These are phyloP conservation scores for Drosophila parvula DNA, from an alignment of 1,140 invertebrate genomes.

Conservation along the genomic window DNA sequence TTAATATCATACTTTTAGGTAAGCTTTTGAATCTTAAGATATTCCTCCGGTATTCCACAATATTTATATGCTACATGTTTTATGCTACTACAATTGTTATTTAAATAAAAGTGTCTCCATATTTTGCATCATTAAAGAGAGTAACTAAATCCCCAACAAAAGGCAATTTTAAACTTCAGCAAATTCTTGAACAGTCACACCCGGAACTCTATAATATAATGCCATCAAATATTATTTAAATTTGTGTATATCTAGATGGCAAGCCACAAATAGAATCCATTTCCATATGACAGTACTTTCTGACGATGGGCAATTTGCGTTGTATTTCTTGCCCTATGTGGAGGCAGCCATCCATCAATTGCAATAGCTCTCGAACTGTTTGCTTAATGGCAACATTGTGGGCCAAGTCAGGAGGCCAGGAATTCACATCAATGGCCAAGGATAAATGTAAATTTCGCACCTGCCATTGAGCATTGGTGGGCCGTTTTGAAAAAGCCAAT, in stretches of 20 bases:
- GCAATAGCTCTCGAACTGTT: constrained; percentile 37
- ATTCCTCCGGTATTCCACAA: not conserved
- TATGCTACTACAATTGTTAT: no score
- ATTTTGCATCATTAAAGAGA: not conserved
- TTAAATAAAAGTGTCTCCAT: not conserved
- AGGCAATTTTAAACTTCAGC: not conserved
- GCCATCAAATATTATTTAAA: constrained; percentile 9
- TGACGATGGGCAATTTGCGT: constrained; percentile 8
- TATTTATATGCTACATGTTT: not conserved
- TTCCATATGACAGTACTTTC: constrained; percentile 13
- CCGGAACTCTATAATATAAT: not conserved
- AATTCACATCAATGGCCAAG: constrained; percentile 43
- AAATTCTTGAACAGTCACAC: not conserved
- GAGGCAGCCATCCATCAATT: constrained; percentile 46
- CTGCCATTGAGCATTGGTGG: constrained; percentile 40
- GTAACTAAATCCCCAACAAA: not conserved
- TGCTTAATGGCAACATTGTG: constrained; percentile 52
- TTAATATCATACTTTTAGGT: not conserved
- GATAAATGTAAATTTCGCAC: constrained; percentile 66
- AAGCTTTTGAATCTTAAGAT: not conserved
- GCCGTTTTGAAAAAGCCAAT: constrained; percentile 50
- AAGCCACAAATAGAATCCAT: constrained; percentile 19
- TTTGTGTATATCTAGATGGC: constrained; percentile 4
- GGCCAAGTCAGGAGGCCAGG: constrained; percentile 32
- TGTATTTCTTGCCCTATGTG: constrained; percentile 6